Evolutionary conservation across 1,140 invertebrate genomes (phyloP).

Genomic region (Penaeus japonicus): DNA sequence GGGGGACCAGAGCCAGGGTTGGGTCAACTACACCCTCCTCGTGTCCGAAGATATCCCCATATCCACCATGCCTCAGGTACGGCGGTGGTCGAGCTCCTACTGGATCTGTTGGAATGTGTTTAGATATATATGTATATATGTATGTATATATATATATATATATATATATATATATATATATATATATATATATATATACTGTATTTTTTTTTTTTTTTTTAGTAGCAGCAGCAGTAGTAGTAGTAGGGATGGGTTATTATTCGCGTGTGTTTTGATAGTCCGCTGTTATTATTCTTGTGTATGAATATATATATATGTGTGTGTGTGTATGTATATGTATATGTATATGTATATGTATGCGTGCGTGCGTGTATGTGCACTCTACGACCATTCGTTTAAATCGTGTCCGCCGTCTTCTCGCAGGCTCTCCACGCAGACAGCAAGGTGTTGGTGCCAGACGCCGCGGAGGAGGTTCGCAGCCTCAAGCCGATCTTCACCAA

Average conservation of each 20-base stretch:
- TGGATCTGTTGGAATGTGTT: not conserved
- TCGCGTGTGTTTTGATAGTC: no score
- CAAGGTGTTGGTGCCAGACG: slow-evolving; percentile 34
- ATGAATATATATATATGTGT: not conserved
- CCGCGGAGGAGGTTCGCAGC: not conserved
- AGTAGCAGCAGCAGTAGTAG: not conserved
- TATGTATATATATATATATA: slow-evolving; percentile 1
- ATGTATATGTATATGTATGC: not conserved
- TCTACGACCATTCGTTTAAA: no score
- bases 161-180: slow-evolving; percentile 6
- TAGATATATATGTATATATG: not conserved
- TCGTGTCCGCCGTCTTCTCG: no score
- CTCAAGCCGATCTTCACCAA: slow-evolving; percentile 66
- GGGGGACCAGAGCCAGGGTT: no score
- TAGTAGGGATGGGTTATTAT: no score
- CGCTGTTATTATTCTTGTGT: no score
- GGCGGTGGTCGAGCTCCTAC: not conserved
- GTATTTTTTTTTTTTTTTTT: not conserved
- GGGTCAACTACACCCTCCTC: no score
- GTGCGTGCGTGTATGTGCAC: not conserved
- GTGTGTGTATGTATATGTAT: not conserved
- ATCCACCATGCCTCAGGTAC: not conserved
- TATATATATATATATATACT: not conserved
- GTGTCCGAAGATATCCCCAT: not conserved
- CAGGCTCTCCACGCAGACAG: slow-evolving; percentile 41